Evolutionary conservation across 1,140 invertebrate species (phyloP), one percentile per base, ranked within the genome.

Genomic region (Hylaeus anthracinus): DNA sequence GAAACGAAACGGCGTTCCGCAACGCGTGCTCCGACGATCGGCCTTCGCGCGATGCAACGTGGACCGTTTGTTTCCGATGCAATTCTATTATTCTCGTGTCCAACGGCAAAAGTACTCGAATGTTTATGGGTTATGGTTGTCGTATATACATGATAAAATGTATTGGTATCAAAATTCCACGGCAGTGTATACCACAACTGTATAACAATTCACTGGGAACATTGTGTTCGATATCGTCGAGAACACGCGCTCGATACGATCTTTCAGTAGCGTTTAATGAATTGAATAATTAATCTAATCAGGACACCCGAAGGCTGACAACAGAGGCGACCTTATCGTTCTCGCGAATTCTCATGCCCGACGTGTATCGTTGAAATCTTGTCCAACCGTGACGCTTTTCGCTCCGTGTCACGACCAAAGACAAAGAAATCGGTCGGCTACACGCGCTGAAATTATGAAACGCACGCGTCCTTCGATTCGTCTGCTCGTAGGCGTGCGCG

Each of bases 1-100:
- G 86, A 81, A 85, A 88, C 12, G 80, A 55, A 61, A 72, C 75
- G 77, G 55, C 82, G 83, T 88, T 87, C 82, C 83, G 85, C 82
- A 79, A 84, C 79, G 82, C 72, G 81, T 64, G 81, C 69, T 74
- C 41, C 67, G 51, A 45, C 83, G 67, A 70, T 76, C 85, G 84
- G 72, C 84, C 84, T 86, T 86, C 85, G 81, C 80, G 75, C 84
- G 79, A 85, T 81, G 73, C 74, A 71, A 85, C 70, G 56, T 79
- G 81, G 84, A 72, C 76, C 69, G 79, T 71, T 78, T 82, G 79
- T 78, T 86, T 86, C 83, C 79, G 84, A 86, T 82, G 72, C 65
- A 66, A 82, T 85, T 85, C 77, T 86, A 75, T 78, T 65, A 48
- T 48, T 48, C 26, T 26, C 26, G 26, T 26, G 26, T 26, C 26